A percentile compares a stretch with the other conserved stretches of the same genome.
These are phyloP conservation scores for Benthosema pterotum DNA, from an alignment of 2,797 vertebrate species.

Conservation along the genomic window DNA sequence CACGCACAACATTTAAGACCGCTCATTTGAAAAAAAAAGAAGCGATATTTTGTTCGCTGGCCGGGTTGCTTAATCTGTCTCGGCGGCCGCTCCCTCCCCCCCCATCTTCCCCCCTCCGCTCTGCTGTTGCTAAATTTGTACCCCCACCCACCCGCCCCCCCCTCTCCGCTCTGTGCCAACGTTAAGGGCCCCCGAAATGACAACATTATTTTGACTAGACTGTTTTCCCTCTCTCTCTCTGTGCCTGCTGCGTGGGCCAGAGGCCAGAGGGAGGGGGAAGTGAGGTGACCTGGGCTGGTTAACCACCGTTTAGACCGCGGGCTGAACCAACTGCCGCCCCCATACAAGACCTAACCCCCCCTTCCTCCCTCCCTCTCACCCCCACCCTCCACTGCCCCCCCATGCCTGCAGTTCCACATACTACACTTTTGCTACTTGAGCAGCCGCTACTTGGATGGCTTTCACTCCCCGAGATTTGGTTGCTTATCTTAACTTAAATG, in stretches of 20 bases:
- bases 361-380: constrained; percentile 60
- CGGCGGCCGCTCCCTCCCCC: constrained; percentile 30
- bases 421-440: no score
- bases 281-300: constrained; percentile 82
- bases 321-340: constrained; percentile 51
- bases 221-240: constrained; percentile 74
- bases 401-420: constrained; percentile 53
- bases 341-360: constrained; percentile 51
- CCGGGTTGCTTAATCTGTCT: constrained; percentile 71
- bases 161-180: constrained; percentile 51
- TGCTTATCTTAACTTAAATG: no score
- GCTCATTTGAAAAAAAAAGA: constrained; percentile 68
- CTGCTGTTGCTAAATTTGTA: constrained; percentile 81
- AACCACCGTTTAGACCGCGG: constrained; percentile 68
- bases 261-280: constrained; percentile 84
- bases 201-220: constrained; percentile 88
- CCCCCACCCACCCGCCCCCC: constrained; percentile 19
- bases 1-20: constrained; percentile 60
- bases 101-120: constrained; percentile 71
- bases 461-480: no score
- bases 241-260: constrained; percentile 28
- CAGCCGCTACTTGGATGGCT: no score
- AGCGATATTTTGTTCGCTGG: constrained; percentile 72
- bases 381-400: constrained; percentile 49
- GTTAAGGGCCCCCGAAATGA: constrained; percentile 81